phyloP scores from a whole-genome alignment of 64 coral and sea anemone genomes.

The Stylophora pistillata region DNA sequence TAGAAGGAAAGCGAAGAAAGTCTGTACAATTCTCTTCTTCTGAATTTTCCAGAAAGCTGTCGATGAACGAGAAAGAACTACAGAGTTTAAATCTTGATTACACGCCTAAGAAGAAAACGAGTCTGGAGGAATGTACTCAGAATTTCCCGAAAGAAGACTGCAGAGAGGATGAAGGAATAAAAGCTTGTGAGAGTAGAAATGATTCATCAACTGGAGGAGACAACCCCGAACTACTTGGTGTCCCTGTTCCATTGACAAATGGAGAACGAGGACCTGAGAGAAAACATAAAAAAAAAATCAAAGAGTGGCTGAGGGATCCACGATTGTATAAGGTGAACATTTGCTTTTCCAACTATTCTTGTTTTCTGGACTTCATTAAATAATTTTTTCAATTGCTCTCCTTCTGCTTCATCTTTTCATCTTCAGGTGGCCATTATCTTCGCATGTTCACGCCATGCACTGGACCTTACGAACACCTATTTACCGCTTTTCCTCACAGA shows the following conservation, averaged over 20 bases:
- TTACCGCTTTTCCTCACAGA: conserved; percentile 11
- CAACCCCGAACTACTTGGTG: not conserved
- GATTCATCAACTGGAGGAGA: not conserved
- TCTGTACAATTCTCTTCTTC: not conserved
- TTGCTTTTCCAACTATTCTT: not conserved
- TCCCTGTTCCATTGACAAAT: not conserved
- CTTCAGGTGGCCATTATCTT: not conserved
- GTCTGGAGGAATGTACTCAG: not conserved
- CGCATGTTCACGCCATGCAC: conserved; percentile 3
- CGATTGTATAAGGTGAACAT: not conserved
- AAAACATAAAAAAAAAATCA: not conserved
- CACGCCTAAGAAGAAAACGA: not conserved
- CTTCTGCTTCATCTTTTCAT: not conserved
- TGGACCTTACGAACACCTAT: not conserved
- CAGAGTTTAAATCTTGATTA: not conserved
- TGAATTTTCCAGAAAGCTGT: not conserved
- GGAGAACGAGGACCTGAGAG: not conserved
- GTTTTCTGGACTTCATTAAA: too few species aligned
- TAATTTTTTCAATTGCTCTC: not conserved
- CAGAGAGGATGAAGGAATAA: not conserved
- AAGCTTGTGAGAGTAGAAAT: too few species aligned
- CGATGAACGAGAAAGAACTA: not conserved
- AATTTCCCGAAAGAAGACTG: not conserved
- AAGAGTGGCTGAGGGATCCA: not conserved
- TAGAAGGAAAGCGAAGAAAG: not conserved